A percentile compares a stretch with the other conserved stretches of the same genome.
These are phyloP conservation scores for Deroptyus accipitrinus DNA, from an alignment of 2,113 vertebrate species.

Conservation along the genomic window DNA sequence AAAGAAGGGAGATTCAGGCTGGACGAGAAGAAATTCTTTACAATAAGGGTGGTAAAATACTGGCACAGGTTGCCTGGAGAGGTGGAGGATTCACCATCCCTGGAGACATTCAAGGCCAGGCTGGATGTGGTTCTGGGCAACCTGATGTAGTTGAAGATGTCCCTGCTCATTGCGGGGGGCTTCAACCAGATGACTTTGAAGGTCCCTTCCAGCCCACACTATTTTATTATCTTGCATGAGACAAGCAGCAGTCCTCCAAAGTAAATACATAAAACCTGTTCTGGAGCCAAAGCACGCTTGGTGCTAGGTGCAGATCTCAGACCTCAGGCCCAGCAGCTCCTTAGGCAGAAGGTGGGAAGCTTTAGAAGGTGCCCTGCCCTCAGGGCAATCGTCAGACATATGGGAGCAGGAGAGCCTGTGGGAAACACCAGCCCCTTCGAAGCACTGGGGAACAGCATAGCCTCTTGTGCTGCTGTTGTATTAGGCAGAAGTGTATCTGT, in stretches of 20 bases:
- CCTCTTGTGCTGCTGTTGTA: accelerated
- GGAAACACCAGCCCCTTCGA: accelerated
- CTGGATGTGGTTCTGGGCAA: not conserved
- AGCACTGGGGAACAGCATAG: not conserved
- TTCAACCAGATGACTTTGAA: not conserved
- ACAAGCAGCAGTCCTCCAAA: accelerated
- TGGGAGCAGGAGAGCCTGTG: not conserved
- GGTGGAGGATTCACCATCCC: not conserved
- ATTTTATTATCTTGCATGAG: not conserved
- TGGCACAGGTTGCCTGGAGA: not conserved
- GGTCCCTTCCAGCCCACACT: not conserved
- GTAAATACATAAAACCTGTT: accelerated
- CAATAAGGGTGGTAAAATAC: not conserved
- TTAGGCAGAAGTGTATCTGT: not conserved
- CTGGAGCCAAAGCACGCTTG: accelerated
- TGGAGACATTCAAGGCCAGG: not conserved
- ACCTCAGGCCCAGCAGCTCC: not conserved
- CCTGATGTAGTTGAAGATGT: not conserved
- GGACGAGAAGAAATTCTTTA: not conserved
- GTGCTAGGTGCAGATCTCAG: accelerated
- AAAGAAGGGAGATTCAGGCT: not conserved
- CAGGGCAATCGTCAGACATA: accelerated
- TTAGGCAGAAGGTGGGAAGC: not conserved
- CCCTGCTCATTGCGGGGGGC: not conserved
- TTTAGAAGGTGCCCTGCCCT: not conserved